Conservation (phyloP, 2,797 vertebrate genomes). For the Neopelma chrysocephalum region DNA sequence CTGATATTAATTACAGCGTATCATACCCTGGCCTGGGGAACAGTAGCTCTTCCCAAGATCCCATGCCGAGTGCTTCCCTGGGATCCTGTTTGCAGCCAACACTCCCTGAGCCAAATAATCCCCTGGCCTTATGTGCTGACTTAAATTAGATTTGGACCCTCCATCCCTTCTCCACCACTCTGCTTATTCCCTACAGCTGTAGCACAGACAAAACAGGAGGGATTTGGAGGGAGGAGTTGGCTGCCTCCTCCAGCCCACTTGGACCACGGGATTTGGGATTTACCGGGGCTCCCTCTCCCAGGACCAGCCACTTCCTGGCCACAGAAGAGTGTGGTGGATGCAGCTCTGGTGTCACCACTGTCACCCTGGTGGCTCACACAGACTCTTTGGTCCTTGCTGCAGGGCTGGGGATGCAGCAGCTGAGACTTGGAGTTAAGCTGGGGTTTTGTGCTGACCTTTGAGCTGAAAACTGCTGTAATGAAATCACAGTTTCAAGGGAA, state of each 20-base stretch:
- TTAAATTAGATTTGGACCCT: background rate
- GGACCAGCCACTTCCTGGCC: background rate
- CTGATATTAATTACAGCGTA: background rate
- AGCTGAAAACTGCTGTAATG: background rate
- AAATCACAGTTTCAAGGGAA: background rate
- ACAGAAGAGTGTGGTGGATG: accelerated
- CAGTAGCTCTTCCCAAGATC: background rate
- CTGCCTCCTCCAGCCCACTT: background rate
- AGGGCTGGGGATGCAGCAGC: background rate
- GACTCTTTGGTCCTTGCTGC: background rate
- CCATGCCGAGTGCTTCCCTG: accelerated
- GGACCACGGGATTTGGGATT: accelerated
- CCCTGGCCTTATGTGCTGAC: background rate
- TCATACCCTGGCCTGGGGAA: background rate
- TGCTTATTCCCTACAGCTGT: background rate
- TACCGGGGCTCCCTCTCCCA: background rate
- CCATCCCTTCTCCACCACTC: background rate
- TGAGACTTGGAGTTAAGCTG: accelerated
- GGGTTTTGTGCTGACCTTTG: background rate
- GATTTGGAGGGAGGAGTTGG: background rate
- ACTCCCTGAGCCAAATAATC: background rate
- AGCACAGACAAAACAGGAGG: background rate
- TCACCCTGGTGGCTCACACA: accelerated
- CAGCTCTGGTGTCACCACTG: background rate
- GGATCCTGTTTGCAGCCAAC: background rate